Evolutionary conservation across 1,140 invertebrate species (phyloP).

Genomic region (Papilio polytes): DNA sequence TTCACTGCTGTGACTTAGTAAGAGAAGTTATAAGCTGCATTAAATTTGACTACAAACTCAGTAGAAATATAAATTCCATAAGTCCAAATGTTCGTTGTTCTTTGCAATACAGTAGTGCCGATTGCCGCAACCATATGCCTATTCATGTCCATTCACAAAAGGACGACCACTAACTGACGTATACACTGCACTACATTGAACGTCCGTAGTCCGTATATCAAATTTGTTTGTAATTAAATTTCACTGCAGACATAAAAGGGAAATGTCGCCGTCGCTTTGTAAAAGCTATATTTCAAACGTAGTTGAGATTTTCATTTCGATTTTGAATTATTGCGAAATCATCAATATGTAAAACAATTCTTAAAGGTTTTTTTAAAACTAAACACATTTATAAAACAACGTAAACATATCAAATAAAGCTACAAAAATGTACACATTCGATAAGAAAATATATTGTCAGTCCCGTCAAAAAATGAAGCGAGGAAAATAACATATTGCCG

Average conservation of each 20-base stretch:
- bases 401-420: not conserved
- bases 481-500: not conserved
- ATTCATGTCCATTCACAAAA: slow-evolving; percentile 4
- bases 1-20: too few species aligned
- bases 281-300: not conserved
- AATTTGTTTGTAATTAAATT: slow-evolving; percentile 22
- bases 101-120: not conserved
- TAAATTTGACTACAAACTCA: not conserved
- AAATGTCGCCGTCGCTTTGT: not conserved
- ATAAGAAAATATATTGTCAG: not conserved
- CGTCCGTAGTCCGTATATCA: not conserved
- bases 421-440: not conserved
- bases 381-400: not conserved
- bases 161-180: slow-evolving; percentile 29
- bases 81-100: not conserved
- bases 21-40: too few species aligned
- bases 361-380: not conserved
- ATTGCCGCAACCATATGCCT: not conserved
- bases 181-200: not conserved
- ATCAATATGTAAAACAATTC: not conserved
- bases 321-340: too few species aligned
- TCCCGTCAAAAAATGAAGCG: not conserved
- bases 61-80: not conserved
- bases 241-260: not conserved
- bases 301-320: not conserved